Base-by-base conservation (phyloP, 2,888 invertebrate genomes). In the Cerceris rybyensis region DNA sequence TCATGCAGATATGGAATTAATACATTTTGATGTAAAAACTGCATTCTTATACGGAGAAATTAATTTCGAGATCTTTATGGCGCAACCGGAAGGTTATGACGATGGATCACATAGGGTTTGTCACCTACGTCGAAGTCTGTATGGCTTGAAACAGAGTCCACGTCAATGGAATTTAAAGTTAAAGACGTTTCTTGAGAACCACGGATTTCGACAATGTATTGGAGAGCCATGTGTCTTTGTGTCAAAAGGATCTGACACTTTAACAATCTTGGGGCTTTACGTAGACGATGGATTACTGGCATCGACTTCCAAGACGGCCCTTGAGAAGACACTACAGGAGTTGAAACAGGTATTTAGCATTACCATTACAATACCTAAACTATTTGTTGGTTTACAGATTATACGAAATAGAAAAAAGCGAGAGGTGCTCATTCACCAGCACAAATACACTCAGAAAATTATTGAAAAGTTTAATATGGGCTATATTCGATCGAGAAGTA, bases 11-110 rank as follows among this genome's bases (percentile, higher is more conserved):
- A 72, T 88, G 69, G 14, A 80, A 39, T 39, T 88, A 2, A 16
- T 55, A 7, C 87, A 88, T 59, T 88, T 89, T 50, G 86, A 88
- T 64, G 81, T 89, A 9, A 80, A 80, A 42, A 83, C 79, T 39
- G 86, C 85, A 0, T 85, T 84, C 61, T 57, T 87, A 0, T 69
- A 84, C 66, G 83, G 81, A 14, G 67, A 79, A 4, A 58, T 88
- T 6, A 61, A 77, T 8, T 80, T 83, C 49, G 81, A 80, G 8
- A 83, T 88, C 13, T 88, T 80, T 57, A 87, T 87, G 86, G 70
- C 65, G 16, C 87, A 88, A 55, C 87, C 89, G 50, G 69, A 78
- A 16, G 88, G 88, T 2, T 87, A 76, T 58, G 72, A 78, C 11
- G 85, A 86, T 66, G 81, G 76, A 11, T 77, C 81, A 0, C 52